phyloP scores from a whole-genome alignment of 1,140 invertebrate species.

The Drosophila kohkoa region DNA sequence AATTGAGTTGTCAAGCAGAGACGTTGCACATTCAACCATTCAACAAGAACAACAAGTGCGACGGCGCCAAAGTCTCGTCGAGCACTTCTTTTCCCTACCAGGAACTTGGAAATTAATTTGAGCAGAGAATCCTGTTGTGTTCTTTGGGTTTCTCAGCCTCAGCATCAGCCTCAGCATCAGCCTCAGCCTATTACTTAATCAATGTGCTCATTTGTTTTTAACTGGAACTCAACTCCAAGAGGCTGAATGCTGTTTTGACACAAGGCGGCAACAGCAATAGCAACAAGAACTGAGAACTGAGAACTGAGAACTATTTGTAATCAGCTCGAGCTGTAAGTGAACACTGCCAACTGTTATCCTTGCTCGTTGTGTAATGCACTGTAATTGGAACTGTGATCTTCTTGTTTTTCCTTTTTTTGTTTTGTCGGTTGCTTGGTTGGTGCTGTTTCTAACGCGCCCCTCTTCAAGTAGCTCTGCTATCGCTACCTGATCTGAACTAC shows the following conservation, averaged over 20 bases:
- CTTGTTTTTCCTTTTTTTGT: constrained; percentile 6
- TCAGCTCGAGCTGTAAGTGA: constrained; percentile 39
- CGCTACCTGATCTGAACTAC: constrained; percentile 44
- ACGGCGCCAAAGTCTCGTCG: constrained; percentile 45
- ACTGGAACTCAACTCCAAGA: constrained; percentile 52
- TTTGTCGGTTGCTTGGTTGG: not conserved
- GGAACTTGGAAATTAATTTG: constrained; percentile 15
- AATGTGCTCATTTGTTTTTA: constrained; percentile 71
- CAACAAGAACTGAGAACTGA: constrained; percentile 6
- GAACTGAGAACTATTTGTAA: not conserved
- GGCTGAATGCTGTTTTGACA: constrained; percentile 68
- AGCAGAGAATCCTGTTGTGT: constrained; percentile 6
- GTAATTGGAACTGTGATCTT: constrained; percentile 68
- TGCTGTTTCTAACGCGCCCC: constrained; percentile 59
- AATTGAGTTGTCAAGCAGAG: constrained; percentile 69
- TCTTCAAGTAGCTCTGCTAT: constrained; percentile 33
- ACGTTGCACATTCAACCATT: constrained; percentile 6
- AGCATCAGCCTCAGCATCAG: not conserved
- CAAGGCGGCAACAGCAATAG: constrained; percentile 53
- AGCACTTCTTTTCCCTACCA: constrained; percentile 17
- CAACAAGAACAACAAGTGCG: constrained; percentile 30
- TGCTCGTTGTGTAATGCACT: constrained; percentile 24
- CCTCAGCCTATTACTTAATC: constrained; percentile 72
- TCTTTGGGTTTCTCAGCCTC: constrained; percentile 36
- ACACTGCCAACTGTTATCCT: constrained; percentile 40